A percentile compares a stretch with the other conserved stretches of the same genome.
Conservation (phyloP, 2,113 vertebrate species). For the Etheostoma spectabile region DNA sequence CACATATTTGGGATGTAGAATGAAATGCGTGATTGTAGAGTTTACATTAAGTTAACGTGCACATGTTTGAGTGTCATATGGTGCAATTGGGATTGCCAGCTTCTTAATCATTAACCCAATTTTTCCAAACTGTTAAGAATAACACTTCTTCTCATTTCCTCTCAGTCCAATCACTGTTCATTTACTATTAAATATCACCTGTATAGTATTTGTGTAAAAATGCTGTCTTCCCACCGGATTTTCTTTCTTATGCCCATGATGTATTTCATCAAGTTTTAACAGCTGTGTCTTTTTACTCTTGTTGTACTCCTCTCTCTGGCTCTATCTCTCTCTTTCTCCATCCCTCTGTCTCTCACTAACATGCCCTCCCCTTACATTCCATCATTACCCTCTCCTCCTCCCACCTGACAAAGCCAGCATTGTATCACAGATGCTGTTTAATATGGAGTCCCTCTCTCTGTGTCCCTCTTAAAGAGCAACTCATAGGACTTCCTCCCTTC, state of each 20-base stretch:
- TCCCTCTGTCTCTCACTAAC: constrained; percentile 37
- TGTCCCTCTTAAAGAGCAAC: constrained; percentile 46
- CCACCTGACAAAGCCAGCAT: constrained; percentile 84
- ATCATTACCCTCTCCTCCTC: constrained; percentile 69
- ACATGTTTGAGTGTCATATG: background rate
- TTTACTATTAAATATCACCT: background rate
- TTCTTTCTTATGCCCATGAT: background rate
- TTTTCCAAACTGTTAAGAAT: background rate
- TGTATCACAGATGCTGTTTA: constrained; percentile 78
- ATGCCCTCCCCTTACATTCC: constrained; percentile 77
- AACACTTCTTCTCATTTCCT: background rate
- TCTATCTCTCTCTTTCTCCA: constrained; percentile 38
- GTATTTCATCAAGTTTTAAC: background rate
- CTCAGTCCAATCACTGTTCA: background rate
- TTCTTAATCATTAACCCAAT: background rate
- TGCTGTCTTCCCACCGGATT: background rate
- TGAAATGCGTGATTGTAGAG: background rate
- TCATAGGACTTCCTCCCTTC: constrained; percentile 13
- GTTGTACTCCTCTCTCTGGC: background rate
- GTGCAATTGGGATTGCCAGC: background rate
- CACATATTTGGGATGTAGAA: background rate
- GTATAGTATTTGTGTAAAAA: background rate
- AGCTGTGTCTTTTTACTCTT: background rate
- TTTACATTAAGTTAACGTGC: background rate
- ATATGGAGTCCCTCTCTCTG: constrained; percentile 72